Base-by-base conservation (phyloP, 1,140 invertebrate genomes). In the Polypedilum pembai region DNA sequence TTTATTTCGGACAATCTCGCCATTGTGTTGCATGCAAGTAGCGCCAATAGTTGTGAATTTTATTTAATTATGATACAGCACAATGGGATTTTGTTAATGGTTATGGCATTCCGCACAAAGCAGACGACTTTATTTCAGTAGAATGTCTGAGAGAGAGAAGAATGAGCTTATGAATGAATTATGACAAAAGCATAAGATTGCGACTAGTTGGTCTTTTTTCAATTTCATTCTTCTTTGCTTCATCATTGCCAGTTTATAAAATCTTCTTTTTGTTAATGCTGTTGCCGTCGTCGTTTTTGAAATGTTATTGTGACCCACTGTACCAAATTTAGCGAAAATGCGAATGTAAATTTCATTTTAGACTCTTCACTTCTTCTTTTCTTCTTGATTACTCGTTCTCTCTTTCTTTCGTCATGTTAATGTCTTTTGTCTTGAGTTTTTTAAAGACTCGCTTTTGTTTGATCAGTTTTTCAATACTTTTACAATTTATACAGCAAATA, bases 281-380 rank as follows among this genome's bases (percentile, higher is more conserved):
- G 17, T 69, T 10, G 65, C 10, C 17, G 18, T 8, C 18, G 65
- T 69, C 65, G 17, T 20, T 56, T 56, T 12, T 21, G 5, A 18
- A 21, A 69, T 69, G 65, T 69, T 69, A 20, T 69, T 69, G 65
- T 69, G 65, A 69, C 65, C 65, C 65, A 69, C 65, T 69, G 65
- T 69, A 69, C 65, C 65, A 69, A 69, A 69, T 69, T 69, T 69
- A 69, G 65, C 45, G 45, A 56, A 56, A 56, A 56, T 56, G 45
- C 12, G 45, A 56, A 56, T 56, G 45, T 56, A 56, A 56, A 56
- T 56, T 56, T 56, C 45, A 56, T 56, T 56, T 56, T 4, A 56
- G 45, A 56, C 45, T 56, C n/a, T 33, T 33, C 5, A 33, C 41
- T 45, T 45, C 45, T 56, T 56, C 12, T 56, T 56, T n/a, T 56